phyloP scores from a whole-genome alignment of 2,888 invertebrate genomes.

The Halictus quadricinctus region DNA sequence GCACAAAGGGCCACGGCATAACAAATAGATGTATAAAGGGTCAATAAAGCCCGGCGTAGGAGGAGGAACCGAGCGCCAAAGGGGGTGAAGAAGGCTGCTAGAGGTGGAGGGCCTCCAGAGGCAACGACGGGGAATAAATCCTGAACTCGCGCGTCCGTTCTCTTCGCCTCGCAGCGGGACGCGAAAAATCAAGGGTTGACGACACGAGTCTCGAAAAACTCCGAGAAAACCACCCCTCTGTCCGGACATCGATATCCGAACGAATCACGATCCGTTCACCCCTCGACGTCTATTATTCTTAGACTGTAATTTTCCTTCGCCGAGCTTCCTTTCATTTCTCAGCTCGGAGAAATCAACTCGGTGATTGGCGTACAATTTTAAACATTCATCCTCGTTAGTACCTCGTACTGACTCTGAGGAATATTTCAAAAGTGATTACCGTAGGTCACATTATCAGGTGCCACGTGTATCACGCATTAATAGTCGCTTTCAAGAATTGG shows the following conservation, averaged over 20 bases:
- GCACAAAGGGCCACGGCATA: slow-evolving; percentile 82
- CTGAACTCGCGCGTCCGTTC: slow-evolving; percentile 76
- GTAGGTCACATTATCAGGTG: too few species aligned
- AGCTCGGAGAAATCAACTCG: too few species aligned
- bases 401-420: too few species aligned
- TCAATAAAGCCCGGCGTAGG: slow-evolving; percentile 80
- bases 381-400: too few species aligned
- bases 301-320: background rate
- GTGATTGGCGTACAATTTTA: too few species aligned
- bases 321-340: too few species aligned
- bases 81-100: slow-evolving; percentile 58
- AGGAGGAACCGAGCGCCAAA: slow-evolving; percentile 68
- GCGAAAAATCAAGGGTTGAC: slow-evolving; percentile 78
- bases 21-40: slow-evolving; percentile 83
- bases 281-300: background rate
- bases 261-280: slow-evolving; percentile 9
- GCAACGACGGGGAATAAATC: slow-evolving; percentile 80
- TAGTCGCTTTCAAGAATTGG: too few species aligned
- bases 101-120: slow-evolving; percentile 77
- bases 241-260: slow-evolving; percentile 62
- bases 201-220: slow-evolving; percentile 65
- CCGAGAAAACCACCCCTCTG: slow-evolving; percentile 46
- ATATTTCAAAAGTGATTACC: too few species aligned
- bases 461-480: too few species aligned
- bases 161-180: slow-evolving; percentile 75